A percentile compares a stretch with the other conserved stretches of the same genome.
Evolutionary conservation across 2,797 vertebrate species (phyloP).

Genomic region (Chloroceryle inda): DNA sequence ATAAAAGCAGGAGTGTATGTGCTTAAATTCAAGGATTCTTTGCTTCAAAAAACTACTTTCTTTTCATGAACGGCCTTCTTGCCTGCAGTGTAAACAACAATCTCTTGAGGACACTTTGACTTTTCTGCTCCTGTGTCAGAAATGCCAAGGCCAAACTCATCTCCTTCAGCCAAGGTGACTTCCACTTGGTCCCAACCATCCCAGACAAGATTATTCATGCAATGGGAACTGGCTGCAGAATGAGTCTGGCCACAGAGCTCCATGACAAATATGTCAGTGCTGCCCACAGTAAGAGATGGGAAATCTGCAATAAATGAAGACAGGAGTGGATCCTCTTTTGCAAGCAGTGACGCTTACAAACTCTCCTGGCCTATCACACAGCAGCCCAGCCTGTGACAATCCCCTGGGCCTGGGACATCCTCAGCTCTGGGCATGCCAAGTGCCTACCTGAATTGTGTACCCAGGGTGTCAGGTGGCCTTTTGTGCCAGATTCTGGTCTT

Average conservation of each 20-base stretch:
- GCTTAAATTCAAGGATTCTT: background rate
- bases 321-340: background rate
- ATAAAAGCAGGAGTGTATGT: rapidly evolving
- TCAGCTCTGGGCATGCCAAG: background rate
- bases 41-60: background rate
- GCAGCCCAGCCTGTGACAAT: background rate
- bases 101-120: background rate
- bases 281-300: background rate
- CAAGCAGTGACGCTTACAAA: background rate
- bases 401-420: background rate
- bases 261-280: rapidly evolving
- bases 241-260: background rate
- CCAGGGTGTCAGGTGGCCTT: background rate
- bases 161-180: background rate
- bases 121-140: background rate
- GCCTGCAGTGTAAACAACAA: background rate
- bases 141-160: background rate
- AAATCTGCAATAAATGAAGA: background rate
- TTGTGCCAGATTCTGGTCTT: background rate
- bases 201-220: background rate
- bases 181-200: background rate
- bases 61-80: background rate
- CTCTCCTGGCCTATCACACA: background rate
- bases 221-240: background rate
- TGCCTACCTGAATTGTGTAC: background rate